Percentiles rank a stretch among this genome's conserved stretches.
Conservation (phyloP, 2,113 vertebrate species). For the Megatriorchis doriae region DNA sequence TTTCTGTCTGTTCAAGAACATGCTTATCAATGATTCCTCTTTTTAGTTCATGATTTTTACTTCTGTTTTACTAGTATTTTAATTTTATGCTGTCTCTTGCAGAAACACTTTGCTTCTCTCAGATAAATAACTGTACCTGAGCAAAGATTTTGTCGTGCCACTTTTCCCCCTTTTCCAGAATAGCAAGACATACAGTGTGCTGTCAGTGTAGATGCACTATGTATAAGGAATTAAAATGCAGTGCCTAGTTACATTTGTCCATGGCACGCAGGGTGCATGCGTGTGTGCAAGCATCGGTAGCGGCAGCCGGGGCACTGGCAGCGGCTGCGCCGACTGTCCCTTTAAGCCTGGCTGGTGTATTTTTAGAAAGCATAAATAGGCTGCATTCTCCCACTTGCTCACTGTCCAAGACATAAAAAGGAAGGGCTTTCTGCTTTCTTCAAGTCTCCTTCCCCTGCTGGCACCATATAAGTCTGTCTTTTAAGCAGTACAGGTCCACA, state of each 20-base stretch:
- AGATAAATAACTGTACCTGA: accelerated
- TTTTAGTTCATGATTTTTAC: neutral
- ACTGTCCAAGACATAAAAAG: slow-evolving; percentile 46
- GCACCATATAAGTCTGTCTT: slow-evolving; percentile 61
- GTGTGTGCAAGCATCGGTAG: neutral
- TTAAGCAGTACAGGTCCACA: slow-evolving; percentile 64
- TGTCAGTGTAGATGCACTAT: neutral
- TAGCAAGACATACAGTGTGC: neutral
- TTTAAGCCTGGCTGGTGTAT: neutral
- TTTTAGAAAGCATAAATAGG: slow-evolving; percentile 58
- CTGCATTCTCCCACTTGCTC: slow-evolving; percentile 27
- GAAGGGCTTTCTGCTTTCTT: slow-evolving; percentile 54
- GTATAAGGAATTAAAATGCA: neutral
- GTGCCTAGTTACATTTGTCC: neutral
- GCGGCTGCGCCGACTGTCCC: neutral
- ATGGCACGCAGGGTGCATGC: accelerated
- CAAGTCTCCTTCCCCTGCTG: slow-evolving; percentile 48
- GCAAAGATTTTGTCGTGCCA: neutral
- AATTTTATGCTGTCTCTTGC: neutral
- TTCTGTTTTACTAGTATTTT: neutral
- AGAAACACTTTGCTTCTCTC: neutral
- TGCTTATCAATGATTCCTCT: neutral
- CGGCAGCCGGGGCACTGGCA: neutral
- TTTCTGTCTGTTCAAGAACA: neutral
- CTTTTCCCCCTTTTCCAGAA: neutral